Evolutionary conservation across 2,797 vertebrate genomes (phyloP).

Genomic region (Notolepis coatsorum): DNA sequence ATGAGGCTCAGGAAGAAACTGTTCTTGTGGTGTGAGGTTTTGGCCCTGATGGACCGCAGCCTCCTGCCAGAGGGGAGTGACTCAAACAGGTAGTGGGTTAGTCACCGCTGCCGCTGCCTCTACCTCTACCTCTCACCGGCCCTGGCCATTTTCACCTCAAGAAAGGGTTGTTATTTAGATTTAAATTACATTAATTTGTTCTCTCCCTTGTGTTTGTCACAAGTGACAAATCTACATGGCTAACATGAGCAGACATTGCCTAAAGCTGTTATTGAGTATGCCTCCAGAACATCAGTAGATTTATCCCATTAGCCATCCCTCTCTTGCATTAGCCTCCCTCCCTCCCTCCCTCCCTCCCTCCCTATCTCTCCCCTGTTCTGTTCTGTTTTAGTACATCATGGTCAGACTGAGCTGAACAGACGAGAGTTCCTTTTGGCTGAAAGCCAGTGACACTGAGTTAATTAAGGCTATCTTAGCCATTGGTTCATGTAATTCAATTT

Average conservation of each 20-base stretch:
- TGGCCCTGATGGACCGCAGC: too few relatives aligned
- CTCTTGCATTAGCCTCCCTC: neutral
- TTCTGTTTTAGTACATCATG: slow-evolving; percentile 36
- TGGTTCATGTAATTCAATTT: slow-evolving; percentile 15
- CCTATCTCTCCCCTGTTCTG: slow-evolving; percentile 1
- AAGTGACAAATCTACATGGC: too few relatives aligned
- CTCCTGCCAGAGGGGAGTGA: too few relatives aligned
- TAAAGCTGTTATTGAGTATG: slow-evolving; percentile 28
- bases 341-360: neutral
- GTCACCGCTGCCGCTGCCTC: too few relatives aligned
- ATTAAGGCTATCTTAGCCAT: slow-evolving; percentile 37
- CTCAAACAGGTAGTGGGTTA: too few relatives aligned
- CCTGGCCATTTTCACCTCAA: too few relatives aligned
- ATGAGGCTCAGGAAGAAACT: too few relatives aligned
- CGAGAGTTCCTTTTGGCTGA: slow-evolving; percentile 18
- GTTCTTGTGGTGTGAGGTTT: too few relatives aligned
- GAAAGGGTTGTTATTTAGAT: too few relatives aligned
- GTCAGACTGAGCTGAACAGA: neutral
- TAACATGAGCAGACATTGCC: slow-evolving; percentile 1
- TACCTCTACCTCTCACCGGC: neutral
- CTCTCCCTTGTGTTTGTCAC: neutral
- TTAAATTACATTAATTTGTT: too few relatives aligned
- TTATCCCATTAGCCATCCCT: slow-evolving; percentile 30
- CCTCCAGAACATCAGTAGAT: slow-evolving; percentile 25
- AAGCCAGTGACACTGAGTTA: slow-evolving; percentile 28